A percentile compares a stretch with the other conserved stretches of the same genome.
phyloP scores from a whole-genome alignment of 2,113 vertebrate genomes.

The Halichoerus grypus region DNA sequence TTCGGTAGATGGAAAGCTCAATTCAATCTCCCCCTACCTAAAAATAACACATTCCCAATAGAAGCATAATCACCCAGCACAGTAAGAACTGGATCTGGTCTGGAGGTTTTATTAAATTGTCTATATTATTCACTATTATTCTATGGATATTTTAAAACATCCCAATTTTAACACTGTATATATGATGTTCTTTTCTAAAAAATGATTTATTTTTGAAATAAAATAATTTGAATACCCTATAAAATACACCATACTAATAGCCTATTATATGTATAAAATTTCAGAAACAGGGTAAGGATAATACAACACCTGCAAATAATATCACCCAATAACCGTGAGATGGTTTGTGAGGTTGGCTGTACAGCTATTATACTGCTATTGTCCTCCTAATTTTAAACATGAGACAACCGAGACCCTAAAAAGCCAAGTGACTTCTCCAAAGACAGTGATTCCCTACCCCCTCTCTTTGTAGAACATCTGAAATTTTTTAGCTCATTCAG shows the following conservation, averaged over 20 bases:
- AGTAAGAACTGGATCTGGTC: not conserved
- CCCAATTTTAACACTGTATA: not conserved
- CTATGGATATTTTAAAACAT: not conserved
- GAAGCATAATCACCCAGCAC: not conserved
- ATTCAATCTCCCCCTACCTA: not conserved
- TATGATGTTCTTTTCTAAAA: not conserved
- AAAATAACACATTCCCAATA: not conserved
- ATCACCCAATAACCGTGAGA: not conserved
- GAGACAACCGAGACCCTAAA: not conserved
- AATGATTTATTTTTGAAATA: not conserved
- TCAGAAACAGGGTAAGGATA: not conserved
- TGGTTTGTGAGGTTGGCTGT: not conserved
- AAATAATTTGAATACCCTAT: not conserved
- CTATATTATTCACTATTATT: not conserved
- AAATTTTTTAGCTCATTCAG: slow-evolving; percentile 54
- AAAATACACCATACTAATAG: not conserved
- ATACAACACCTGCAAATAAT: not conserved
- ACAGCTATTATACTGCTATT: not conserved
- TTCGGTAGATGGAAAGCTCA: not conserved
- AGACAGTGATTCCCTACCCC: not conserved
- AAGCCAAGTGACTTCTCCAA: not conserved
- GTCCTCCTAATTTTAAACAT: slow-evolving; percentile 35
- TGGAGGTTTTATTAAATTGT: not conserved
- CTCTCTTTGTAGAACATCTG: not conserved
- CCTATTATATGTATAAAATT: not conserved